Base-by-base conservation (phyloP, 2,797 vertebrate genomes). In the Bovichtus variegatus region DNA sequence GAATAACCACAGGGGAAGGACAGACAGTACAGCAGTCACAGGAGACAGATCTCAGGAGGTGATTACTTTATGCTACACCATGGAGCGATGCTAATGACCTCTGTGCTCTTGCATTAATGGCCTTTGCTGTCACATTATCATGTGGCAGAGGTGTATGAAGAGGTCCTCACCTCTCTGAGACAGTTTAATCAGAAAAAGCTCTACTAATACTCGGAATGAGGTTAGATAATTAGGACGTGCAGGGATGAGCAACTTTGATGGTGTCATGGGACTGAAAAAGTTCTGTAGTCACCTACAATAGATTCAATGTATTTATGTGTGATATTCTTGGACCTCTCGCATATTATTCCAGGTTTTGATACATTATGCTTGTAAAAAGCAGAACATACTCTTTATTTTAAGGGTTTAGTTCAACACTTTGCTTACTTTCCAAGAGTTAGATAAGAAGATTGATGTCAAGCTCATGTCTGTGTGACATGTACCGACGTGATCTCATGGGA, bases 91-190 rank as follows among this genome's bases (percentile, higher is more conserved):
- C 92, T 95, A 96, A 95, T 95, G 93, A 95, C 95, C 94, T 94
- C 93, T 95, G 93, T 95, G 95, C 91, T 94, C 90, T 83, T 93
- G 95, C 94, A 95, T 95, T 94, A 96, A 95, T 95, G 92, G 90
- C 89, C 90, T 93, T 90, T 91, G 92, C 87, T 92, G 90, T 89
- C 94, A 94, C 89, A 92, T 93, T 92, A 91, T 89, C 86, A 78
- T 92, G 89, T 89, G 88, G 85, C 87, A 84, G 89, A 92, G 88
- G 91, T 92, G 89, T 89, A 87, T 85, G 87, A 90, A 81, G 81
- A 91, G 89, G 87, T 85, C 85, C 80, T 89, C 86, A 83, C 89
- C 88, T 83, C 62, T 68, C 61, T 3, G 64, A 89, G 88, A 89
- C 86, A 91, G 87, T 90, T 92, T 91, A 92, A 92, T 90, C 89